A percentile compares a stretch with the other conserved stretches of the same genome.
These are phyloP conservation scores for Slavum lentiscoides DNA, from an alignment of 2,888 invertebrate species.

Conservation along the genomic window DNA sequence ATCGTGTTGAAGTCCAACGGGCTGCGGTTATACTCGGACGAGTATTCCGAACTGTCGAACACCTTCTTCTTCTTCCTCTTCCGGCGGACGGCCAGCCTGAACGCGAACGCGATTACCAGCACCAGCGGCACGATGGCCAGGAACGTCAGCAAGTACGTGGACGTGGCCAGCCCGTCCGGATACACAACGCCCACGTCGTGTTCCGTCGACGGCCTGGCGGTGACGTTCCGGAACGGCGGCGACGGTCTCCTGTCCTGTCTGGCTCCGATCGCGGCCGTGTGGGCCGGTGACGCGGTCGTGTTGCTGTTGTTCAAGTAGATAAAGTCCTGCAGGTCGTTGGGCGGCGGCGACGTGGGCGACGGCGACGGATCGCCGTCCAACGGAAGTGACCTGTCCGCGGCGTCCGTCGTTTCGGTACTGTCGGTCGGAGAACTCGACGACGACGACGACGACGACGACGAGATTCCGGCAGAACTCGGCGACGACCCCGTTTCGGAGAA, in stretches of 20 bases:
- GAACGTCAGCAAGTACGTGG: conserved; percentile 61
- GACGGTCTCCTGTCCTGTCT: conserved; percentile 16
- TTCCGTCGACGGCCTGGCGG: not conserved
- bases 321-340: conserved; percentile 47
- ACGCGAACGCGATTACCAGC: conserved; percentile 59
- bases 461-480: not conserved
- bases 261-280: conserved; percentile 2
- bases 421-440: not conserved
- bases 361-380: not conserved
- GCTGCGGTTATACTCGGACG: conserved; percentile 61
- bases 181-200: conserved; percentile 48
- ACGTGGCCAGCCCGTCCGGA: conserved; percentile 58
- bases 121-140: conserved; percentile 62
- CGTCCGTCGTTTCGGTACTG: not conserved
- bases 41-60: conserved; percentile 63
- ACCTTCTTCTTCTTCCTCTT: conserved; percentile 59
- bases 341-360: not conserved
- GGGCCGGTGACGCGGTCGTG: conserved; percentile 12
- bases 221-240: not conserved
- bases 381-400: not conserved
- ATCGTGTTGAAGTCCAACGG: conserved; percentile 55
- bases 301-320: conserved; percentile 37
- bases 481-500: too few relatives aligned
- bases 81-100: conserved; percentile 56
- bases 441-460: not conserved